Percentiles rank a stretch among this genome's conserved stretches.
Conservation (phyloP, 1,140 invertebrate species). For the Venturia canescens region DNA sequence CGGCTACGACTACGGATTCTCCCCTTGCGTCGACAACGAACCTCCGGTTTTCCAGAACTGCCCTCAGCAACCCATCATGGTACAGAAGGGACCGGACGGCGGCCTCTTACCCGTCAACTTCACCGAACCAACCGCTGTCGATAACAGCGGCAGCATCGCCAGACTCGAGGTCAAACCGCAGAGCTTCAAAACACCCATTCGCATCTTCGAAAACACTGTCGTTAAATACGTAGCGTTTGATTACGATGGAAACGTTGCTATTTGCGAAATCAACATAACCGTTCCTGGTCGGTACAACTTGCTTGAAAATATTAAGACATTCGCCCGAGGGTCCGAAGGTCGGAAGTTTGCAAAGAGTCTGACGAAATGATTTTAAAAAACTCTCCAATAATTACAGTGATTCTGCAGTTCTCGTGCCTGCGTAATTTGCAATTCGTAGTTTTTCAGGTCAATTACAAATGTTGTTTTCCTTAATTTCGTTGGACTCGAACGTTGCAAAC, state of each 20-base stretch:
- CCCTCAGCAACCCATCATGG: conserved; percentile 93
- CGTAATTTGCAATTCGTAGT: too few species aligned
- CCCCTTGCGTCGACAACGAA: conserved; percentile 96
- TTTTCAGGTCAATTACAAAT: too few species aligned
- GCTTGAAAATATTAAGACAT: background rate
- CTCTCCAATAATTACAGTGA: too few species aligned
- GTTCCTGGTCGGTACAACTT: conserved; percentile 81
- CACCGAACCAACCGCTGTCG: conserved; percentile 92
- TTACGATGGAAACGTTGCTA: conserved; percentile 97
- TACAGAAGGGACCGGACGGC: conserved; percentile 91
- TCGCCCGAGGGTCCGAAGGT: too few species aligned
- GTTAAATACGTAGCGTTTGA: conserved; percentile 97
- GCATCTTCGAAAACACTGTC: conserved; percentile 93
- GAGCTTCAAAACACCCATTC: conserved; percentile 92
- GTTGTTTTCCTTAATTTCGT: too few species aligned
- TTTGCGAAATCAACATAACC: conserved; percentile 97
- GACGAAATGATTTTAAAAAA: too few species aligned
- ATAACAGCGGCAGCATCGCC: conserved; percentile 96
- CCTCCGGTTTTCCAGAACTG: conserved; percentile 98
- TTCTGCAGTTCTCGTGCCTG: too few species aligned
- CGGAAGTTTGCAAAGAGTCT: too few species aligned
- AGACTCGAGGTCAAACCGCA: conserved; percentile 93
- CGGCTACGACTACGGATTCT: conserved; percentile 96
- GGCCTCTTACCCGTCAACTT: conserved; percentile 93
- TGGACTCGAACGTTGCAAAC: too few species aligned